phyloP scores from a whole-genome alignment of 2,113 vertebrate genomes.

The Mormyrus lacerda region DNA sequence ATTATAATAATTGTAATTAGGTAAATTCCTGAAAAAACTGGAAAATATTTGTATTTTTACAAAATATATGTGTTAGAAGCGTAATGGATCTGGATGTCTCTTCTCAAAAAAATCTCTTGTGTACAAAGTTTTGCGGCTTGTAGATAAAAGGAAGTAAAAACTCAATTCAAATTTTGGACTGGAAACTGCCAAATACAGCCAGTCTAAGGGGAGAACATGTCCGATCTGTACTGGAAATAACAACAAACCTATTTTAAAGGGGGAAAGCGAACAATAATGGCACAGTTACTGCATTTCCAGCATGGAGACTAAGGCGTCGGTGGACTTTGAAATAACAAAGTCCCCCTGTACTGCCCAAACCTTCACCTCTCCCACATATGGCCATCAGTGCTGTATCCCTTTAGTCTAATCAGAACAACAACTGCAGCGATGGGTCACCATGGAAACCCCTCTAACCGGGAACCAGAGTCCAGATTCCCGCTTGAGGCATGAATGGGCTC shows the following conservation, averaged over 20 bases:
- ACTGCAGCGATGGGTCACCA: slow-evolving; percentile 8
- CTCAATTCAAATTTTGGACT: not conserved
- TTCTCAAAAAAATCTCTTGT: not conserved
- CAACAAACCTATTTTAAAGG: not conserved
- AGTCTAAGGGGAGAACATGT: not conserved
- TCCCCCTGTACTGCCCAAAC: not conserved
- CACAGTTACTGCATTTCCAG: not conserved
- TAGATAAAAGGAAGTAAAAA: not conserved
- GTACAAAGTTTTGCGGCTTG: not conserved
- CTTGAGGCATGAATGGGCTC: not conserved
- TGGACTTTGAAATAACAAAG: not conserved
- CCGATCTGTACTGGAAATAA: not conserved
- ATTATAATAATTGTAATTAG: not conserved
- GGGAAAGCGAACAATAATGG: not conserved
- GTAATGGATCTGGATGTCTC: not conserved
- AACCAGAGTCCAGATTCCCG: not conserved
- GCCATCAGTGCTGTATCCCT: not conserved
- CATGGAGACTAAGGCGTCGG: not conserved
- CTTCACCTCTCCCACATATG: not conserved
- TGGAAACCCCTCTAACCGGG: slow-evolving; percentile 6
- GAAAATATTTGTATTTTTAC: not conserved
- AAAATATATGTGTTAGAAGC: not conserved
- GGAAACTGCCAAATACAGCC: not conserved
- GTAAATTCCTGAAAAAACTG: not conserved
- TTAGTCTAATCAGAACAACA: slow-evolving; percentile 5